Conservation (phyloP, 2,113 vertebrate genomes). For the Triplophysa rosa region DNA sequence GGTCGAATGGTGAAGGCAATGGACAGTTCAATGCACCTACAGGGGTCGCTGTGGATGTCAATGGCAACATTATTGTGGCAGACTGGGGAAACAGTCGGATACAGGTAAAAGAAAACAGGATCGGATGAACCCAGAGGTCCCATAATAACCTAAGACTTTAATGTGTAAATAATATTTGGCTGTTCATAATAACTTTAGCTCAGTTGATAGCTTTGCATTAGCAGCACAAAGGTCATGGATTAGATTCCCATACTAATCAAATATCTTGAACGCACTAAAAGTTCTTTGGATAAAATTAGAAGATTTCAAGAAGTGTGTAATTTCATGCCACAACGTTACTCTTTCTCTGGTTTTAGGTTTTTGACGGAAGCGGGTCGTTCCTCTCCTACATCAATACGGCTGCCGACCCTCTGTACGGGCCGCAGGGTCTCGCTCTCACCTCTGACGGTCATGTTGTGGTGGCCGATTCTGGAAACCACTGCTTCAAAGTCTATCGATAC, state of each 20-base stretch:
- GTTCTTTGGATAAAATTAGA: too few species aligned
- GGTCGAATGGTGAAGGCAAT: conserved; percentile 96
- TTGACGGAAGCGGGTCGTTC: conserved; percentile 94
- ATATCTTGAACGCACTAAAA: too few species aligned
- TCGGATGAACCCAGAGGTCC: too few species aligned
- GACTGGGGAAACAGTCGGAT: conserved; percentile 99
- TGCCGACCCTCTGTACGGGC: conserved; percentile 93
- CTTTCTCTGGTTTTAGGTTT: conserved; percentile 76
- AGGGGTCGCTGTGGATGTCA: conserved; percentile 91
- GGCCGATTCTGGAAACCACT: conserved; percentile 97
- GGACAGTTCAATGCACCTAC: conserved; percentile 98
- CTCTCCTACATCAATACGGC: conserved; percentile 98
- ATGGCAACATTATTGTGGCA: conserved; percentile 96
- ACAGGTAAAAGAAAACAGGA: conserved; percentile 77
- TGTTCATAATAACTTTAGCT: too few species aligned
- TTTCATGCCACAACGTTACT: too few species aligned
- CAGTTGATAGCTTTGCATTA: too few species aligned
- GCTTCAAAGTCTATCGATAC: conserved; percentile 98
- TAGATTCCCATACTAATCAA: not conserved
- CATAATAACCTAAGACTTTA: too few species aligned
- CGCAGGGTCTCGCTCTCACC: conserved; percentile 92
- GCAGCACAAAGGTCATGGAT: too few species aligned
- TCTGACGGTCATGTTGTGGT: conserved; percentile 96
- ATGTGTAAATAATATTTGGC: too few species aligned
- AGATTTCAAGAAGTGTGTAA: too few species aligned